Conservation (phyloP, 2,888 invertebrate species). For the Lepeophtheirus nordmannii region DNA sequence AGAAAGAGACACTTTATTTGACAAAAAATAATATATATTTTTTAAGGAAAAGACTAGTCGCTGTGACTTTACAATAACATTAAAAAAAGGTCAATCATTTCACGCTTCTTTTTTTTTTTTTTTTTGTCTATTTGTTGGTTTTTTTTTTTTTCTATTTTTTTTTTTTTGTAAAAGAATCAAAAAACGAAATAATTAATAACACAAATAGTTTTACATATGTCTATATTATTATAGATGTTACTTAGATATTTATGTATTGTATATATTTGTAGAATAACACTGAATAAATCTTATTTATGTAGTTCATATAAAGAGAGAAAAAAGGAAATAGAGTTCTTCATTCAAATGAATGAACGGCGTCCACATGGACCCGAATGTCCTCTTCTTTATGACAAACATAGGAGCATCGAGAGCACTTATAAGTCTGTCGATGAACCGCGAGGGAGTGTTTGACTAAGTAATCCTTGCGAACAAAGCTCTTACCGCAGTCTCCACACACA, state of each 20-base stretch:
- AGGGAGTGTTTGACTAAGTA: conserved; percentile 12
- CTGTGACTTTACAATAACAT: too few species aligned
- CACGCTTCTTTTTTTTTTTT: not conserved
- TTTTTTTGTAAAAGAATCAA: not conserved
- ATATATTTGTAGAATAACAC: not conserved
- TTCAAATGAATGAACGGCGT: not conserved
- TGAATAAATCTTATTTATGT: not conserved
- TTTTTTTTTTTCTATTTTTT: not conserved
- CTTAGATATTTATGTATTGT: not conserved
- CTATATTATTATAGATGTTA: not conserved
- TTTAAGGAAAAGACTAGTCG: too few species aligned
- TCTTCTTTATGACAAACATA: conserved; percentile 19
- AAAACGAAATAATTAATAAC: not conserved
- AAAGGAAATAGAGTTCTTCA: not conserved
- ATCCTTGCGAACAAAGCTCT: conserved; percentile 21
- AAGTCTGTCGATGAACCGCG: conserved; percentile 16
- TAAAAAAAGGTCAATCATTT: too few species aligned
- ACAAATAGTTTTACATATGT: not conserved
- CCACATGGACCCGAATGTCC: conserved; percentile 13
- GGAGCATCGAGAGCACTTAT: conserved; percentile 17
- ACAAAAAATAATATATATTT: too few species aligned
- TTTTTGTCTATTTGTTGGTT: not conserved
- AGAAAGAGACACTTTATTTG: too few species aligned
- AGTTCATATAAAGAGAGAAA: not conserved
- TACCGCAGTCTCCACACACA: conserved; percentile 14